phyloP scores from a whole-genome alignment of 1,140 invertebrate genomes.

The Drosophila nannoptera region DNA sequence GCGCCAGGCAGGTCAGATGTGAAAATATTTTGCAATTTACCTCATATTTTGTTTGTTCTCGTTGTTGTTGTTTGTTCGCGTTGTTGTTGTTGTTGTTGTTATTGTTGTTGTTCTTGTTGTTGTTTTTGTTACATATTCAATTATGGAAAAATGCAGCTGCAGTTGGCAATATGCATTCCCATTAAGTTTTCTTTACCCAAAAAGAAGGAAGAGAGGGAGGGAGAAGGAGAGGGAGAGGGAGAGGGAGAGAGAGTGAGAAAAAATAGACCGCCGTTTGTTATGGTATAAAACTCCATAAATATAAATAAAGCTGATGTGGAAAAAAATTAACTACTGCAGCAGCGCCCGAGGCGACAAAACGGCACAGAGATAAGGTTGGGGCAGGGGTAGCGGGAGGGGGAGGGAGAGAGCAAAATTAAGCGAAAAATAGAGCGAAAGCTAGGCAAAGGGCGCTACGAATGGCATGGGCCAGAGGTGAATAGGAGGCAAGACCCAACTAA shows the following conservation, averaged over 20 bases:
- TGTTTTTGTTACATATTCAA: conserved; percentile 6
- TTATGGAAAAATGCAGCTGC: conserved; percentile 12
- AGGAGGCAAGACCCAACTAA: neutral
- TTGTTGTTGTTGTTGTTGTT: neutral
- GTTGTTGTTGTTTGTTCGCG: neutral
- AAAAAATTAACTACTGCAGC: conserved; percentile 23
- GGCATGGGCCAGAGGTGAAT: neutral
- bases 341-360: neutral
- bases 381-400: neutral
- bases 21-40: conserved; percentile 4
- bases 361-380: no score
- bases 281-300: conserved; percentile 46
- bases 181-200: conserved; percentile 10
- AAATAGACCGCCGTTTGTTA: conserved; percentile 1
- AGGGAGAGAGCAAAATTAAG: neutral
- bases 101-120: no score
- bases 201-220: no score
- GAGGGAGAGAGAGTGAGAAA: neutral
- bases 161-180: conserved; percentile 5
- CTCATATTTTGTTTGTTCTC: neutral
- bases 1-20: neutral
- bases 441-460: no score
- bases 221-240: no score
- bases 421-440: neutral
- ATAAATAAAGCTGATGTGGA: conserved; percentile 38